These are phyloP conservation scores for Trichonephila inaurata DNA, from an alignment of 1,140 invertebrate genomes.

Conservation along the genomic window DNA sequence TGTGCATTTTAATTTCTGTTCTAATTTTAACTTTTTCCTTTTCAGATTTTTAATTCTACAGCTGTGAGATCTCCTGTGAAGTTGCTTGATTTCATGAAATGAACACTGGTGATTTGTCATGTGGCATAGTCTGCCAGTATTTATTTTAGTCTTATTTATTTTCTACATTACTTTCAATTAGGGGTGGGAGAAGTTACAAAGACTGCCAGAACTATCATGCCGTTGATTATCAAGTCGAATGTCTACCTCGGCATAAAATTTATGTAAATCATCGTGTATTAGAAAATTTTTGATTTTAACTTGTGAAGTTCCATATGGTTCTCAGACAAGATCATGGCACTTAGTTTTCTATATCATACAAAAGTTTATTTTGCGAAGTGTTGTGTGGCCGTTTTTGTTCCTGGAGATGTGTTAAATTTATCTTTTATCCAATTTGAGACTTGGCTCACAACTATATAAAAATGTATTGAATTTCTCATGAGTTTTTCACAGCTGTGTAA, in stretches of 20 bases:
- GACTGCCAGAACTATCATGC: slow-evolving; percentile 13
- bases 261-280: not conserved
- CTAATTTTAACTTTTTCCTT: not conserved
- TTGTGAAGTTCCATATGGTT: not conserved
- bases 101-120: slow-evolving; percentile 36
- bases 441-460: not conserved
- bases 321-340: not conserved
- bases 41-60: slow-evolving; percentile 71
- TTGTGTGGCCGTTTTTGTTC: not conserved
- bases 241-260: slow-evolving; percentile 34
- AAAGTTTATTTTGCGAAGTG: not conserved
- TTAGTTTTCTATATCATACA: not conserved
- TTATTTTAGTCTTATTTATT: slow-evolving; percentile 72
- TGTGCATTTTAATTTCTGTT: too few species aligned
- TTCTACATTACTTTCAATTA: not conserved
- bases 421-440: slow-evolving; percentile 22
- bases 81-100: slow-evolving; percentile 13
- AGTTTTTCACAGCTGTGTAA: slow-evolving; percentile 74
- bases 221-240: not conserved
- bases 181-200: not conserved
- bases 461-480: not conserved
- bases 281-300: slow-evolving; percentile 25
- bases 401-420: not conserved
- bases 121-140: slow-evolving; percentile 71
- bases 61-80: slow-evolving; percentile 71